Evolutionary conservation across 2,888 invertebrate species (phyloP), one percentile per base, ranked within the genome.

Genomic region (Frankliniella fusca): DNA sequence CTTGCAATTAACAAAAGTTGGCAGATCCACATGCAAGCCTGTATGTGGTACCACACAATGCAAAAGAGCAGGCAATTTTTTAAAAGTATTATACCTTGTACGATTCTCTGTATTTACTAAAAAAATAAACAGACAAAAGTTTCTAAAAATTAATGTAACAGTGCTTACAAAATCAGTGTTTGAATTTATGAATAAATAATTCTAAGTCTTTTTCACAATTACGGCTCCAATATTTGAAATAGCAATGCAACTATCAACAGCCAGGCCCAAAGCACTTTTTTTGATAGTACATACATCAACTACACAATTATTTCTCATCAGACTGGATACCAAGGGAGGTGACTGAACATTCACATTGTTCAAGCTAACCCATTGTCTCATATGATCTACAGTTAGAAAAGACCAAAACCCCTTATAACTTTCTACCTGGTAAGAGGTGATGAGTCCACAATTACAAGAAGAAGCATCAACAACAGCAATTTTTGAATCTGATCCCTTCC

Each of bases 371-470:
- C 23, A 9, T 11, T 23, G 11, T 23, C 27, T 27, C 27, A 27
- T 27, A 23, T 76, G 70, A 23, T 76, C 27, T 8, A 76, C 12
- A 3, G 70, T 27, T 5, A 76, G 12, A 27, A 76, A 27, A 12
- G 70, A 27, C 70, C 70, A 76, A 11, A 27, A 23, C 12, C 70
- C 70, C 23, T 76, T 76, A 8, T 8, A 23, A 8, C 10, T 23
- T 23, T 23, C 27, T 12, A 76, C 27, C 23, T n/a, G 23, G 12
- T 27, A 27, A 80, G 23, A 23, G 23, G 23, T 48, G 80, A 82
- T 48, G 27, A 81, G 81, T 54, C 82, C 81, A 81, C 82, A 81
- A 81, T 65, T 65, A 70, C 82, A 82, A 48, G 65, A 81, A 27
- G 70, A 54, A 20, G 23, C 48, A 28, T 50, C 48, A 20, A 61